These are phyloP conservation scores for Malurus splendens DNA, from an alignment of 2,797 vertebrate genomes.

Conservation along the genomic window DNA sequence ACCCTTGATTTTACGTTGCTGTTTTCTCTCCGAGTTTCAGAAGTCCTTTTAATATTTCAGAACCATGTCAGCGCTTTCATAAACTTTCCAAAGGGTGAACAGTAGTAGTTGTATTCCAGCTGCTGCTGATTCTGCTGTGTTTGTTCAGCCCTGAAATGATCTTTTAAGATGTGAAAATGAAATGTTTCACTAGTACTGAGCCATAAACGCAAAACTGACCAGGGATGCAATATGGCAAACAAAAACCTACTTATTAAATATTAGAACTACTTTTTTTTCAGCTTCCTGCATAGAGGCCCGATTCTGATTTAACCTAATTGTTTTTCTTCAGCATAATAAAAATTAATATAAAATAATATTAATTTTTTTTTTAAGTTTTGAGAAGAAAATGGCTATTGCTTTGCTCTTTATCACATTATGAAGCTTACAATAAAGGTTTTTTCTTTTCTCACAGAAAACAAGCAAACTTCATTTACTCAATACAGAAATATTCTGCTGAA, in stretches of 20 bases:
- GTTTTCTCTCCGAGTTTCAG: slow-evolving; percentile 56
- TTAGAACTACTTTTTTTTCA: not conserved
- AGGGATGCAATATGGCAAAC: not conserved
- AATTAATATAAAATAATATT: not conserved
- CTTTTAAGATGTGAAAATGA: slow-evolving; percentile 68
- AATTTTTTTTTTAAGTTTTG: not conserved
- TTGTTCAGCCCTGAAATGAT: slow-evolving; percentile 70
- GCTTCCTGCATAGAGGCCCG: not conserved
- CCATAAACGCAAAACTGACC: slow-evolving; percentile 57
- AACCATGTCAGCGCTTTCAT: slow-evolving; percentile 46
- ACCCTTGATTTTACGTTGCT: slow-evolving; percentile 58
- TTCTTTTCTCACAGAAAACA: not conserved
- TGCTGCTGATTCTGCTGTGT: slow-evolving; percentile 62
- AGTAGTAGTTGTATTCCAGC: slow-evolving; percentile 63
- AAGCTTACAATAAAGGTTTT: not conserved
- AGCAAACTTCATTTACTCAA: not conserved
- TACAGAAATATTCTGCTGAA: not conserved
- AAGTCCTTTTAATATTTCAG: slow-evolving; percentile 66
- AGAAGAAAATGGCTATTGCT: not conserved
- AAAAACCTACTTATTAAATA: slow-evolving; percentile 39
- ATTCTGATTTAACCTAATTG: not conserved
- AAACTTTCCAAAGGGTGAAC: slow-evolving; percentile 64
- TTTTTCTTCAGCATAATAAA: not conserved
- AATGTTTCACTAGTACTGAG: slow-evolving; percentile 58
- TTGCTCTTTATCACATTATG: not conserved